These are phyloP conservation scores for Solenopsis invicta DNA, from an alignment of 1,140 invertebrate species.

Conservation along the genomic window DNA sequence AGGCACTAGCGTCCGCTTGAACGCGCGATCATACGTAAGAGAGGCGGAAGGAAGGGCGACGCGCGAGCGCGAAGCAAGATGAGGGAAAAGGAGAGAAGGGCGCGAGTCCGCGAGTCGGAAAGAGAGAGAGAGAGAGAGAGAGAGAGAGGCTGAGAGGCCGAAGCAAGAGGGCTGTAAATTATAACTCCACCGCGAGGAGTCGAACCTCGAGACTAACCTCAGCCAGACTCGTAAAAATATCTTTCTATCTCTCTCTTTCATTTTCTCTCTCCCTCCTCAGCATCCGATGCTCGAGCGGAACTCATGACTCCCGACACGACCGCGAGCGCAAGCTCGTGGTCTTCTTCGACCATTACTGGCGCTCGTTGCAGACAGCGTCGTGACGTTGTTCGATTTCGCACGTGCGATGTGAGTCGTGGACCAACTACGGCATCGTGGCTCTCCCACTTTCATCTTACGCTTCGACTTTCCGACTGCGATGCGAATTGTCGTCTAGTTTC, in stretches of 20 bases:
- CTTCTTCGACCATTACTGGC: constrained; percentile 34
- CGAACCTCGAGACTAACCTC: constrained; percentile 84
- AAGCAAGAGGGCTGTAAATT: constrained; percentile 84
- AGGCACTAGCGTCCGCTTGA: constrained; percentile 68
- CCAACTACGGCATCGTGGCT: not conserved
- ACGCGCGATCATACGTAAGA: constrained; percentile 70
- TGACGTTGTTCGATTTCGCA: constrained; percentile 41
- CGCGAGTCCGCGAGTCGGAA: constrained; percentile 21
- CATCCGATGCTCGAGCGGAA: constrained; percentile 56
- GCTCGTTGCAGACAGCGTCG: constrained; percentile 44
- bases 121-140: not conserved
- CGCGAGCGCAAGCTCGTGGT: constrained; percentile 45
- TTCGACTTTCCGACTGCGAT: not conserved
- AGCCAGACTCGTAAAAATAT: constrained; percentile 85
- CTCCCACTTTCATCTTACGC: not conserved
- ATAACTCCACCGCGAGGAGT: constrained; percentile 86
- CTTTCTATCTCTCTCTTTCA: constrained; percentile 43
- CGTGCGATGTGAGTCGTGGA: constrained; percentile 8
- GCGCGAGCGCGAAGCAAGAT: constrained; percentile 50
- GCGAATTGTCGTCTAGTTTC: not conserved
- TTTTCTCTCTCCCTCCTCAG: constrained; percentile 12
- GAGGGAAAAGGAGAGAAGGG: constrained; percentile 2
- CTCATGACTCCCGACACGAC: constrained; percentile 65
- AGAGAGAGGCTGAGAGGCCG: constrained; percentile 23
- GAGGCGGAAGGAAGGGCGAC: constrained; percentile 46